A percentile compares a stretch with the other conserved stretches of the same genome.
phyloP scores from a whole-genome alignment of 2,113 vertebrate species.

The Harpagus bidentatus region DNA sequence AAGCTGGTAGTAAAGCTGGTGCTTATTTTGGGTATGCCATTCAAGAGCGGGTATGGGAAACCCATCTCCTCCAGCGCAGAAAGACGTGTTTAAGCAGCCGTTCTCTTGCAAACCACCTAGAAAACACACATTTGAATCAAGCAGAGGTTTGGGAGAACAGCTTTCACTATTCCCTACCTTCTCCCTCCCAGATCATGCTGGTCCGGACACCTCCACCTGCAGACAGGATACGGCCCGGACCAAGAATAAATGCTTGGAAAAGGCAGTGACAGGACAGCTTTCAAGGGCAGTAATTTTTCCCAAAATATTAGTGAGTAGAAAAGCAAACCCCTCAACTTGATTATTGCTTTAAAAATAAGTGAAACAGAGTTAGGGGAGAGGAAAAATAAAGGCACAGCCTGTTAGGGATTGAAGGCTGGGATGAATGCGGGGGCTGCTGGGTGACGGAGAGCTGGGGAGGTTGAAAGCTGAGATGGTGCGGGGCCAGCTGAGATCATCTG shows the following conservation, averaged over 20 bases:
- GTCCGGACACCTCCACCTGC: neutral
- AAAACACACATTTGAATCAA: too few species aligned
- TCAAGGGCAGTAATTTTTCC: neutral
- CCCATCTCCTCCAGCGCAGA: neutral
- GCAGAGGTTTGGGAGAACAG: neutral
- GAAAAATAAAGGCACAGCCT: neutral
- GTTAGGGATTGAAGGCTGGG: neutral
- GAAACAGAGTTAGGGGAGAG: neutral
- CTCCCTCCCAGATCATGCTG: neutral
- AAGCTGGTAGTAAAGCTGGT: neutral
- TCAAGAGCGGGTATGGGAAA: neutral
- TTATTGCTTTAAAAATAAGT: neutral
- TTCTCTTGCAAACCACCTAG: neutral
- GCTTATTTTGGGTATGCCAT: neutral
- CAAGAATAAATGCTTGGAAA: neutral
- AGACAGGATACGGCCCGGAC: neutral
- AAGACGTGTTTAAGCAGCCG: neutral
- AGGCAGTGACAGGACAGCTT: fast-evolving
- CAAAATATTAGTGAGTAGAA: neutral
- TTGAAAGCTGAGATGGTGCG: neutral
- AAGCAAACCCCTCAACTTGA: neutral
- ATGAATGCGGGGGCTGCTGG: fast-evolving
- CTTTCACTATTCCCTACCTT: neutral
- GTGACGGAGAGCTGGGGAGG: neutral
- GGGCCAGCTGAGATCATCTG: neutral